Evolutionary conservation across 1,140 invertebrate genomes (phyloP).

Genomic region (Drosophila nigrodunni): DNA sequence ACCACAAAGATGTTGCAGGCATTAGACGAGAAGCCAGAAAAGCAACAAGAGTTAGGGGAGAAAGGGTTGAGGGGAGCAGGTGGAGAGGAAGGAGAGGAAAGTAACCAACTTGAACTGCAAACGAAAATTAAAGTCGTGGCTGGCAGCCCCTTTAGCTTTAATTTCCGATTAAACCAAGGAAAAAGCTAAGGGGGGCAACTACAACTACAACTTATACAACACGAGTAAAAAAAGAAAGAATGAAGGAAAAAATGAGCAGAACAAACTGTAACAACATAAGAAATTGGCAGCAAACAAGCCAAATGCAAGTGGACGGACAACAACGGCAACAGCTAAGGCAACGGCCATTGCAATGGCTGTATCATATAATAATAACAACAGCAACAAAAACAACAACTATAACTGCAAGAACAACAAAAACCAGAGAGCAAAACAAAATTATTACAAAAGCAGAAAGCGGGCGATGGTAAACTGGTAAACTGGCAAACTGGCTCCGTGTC

Average conservation of each 20-base stretch:
- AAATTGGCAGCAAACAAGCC: constrained; percentile 75
- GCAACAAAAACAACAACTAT: constrained; percentile 28
- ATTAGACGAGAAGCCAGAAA: constrained; percentile 44
- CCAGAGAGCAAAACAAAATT: constrained; percentile 59
- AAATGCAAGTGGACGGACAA: constrained; percentile 33
- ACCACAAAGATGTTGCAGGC: constrained; percentile 71
- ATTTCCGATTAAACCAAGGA: constrained; percentile 76
- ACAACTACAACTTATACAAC: constrained; percentile 37
- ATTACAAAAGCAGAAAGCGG: constrained; percentile 68
- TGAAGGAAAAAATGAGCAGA: constrained; percentile 57
- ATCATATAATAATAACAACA: constrained; percentile 82
- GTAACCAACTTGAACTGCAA: constrained; percentile 60
- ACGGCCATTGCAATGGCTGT: constrained; percentile 78
- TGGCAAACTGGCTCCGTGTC: constrained; percentile 50
- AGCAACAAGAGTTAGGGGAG: background rate
- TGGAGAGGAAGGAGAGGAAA: background rate
- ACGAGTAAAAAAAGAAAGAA: constrained; percentile 49
- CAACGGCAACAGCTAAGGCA: background rate
- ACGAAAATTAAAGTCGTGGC: constrained; percentile 79
- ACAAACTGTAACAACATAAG: constrained; percentile 75
- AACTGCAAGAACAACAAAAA: constrained; percentile 47
- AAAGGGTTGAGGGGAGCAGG: background rate
- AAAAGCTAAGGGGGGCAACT: constrained; percentile 59
- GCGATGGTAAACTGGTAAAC: constrained; percentile 31
- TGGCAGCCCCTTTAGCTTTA: constrained; percentile 76